These are phyloP conservation scores for Lacerta agilis DNA, from an alignment of 2,797 vertebrate species.

Conservation along the genomic window DNA sequence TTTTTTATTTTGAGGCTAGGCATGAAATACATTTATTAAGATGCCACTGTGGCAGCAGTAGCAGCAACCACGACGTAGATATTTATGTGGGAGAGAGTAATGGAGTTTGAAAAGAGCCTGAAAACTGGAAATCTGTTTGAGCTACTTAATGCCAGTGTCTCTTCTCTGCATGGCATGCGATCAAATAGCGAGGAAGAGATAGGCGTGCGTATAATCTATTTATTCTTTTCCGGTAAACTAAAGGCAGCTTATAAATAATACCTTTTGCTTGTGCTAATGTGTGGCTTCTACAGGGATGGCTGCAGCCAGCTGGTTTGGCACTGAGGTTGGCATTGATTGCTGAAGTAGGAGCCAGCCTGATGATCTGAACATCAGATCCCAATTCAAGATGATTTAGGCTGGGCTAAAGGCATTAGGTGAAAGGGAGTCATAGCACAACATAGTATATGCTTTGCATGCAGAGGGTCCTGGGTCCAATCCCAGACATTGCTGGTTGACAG, in stretches of 20 bases:
- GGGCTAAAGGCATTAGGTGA: slow-evolving; percentile 27
- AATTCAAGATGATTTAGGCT: slow-evolving; percentile 60
- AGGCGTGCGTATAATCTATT: slow-evolving; percentile 14
- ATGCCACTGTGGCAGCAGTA: slow-evolving; percentile 42
- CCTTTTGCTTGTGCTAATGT: slow-evolving; percentile 46
- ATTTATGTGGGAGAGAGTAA: slow-evolving; percentile 77
- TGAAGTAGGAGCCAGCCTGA: slow-evolving; percentile 33
- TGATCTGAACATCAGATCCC: slow-evolving; percentile 65
- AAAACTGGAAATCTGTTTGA: slow-evolving; percentile 73
- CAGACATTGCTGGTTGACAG: not conserved
- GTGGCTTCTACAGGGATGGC: slow-evolving; percentile 44
- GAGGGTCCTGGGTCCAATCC: not conserved
- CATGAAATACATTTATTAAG: slow-evolving; percentile 73
- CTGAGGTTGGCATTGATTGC: slow-evolving; percentile 56
- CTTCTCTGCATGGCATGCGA: slow-evolving; percentile 61
- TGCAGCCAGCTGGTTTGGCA: slow-evolving; percentile 33
- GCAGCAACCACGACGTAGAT: slow-evolving; percentile 54
- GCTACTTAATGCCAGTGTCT: slow-evolving; percentile 51
- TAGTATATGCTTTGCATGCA: not conserved
- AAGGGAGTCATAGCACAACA: too few relatives aligned
- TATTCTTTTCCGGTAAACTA: not conserved
- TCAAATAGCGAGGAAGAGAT: slow-evolving; percentile 37
- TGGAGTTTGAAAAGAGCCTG: slow-evolving; percentile 63
- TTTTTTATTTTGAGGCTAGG: slow-evolving; percentile 70
- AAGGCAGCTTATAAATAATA: slow-evolving; percentile 25